These are phyloP conservation scores for Leuciscus waleckii DNA, from an alignment of 2,797 vertebrate species.

Conservation along the genomic window DNA sequence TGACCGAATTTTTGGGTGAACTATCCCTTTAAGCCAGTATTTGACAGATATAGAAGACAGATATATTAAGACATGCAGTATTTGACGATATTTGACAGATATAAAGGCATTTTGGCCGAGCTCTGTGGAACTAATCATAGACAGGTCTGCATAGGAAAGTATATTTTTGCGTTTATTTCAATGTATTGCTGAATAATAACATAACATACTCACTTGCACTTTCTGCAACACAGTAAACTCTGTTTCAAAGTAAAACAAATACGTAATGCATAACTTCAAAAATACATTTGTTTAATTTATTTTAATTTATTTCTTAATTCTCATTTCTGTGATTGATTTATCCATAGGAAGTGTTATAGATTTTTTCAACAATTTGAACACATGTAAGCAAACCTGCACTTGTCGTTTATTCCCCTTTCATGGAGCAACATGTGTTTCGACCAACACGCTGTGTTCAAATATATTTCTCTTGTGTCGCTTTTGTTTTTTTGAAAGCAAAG, in stretches of 20 bases:
- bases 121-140: background rate
- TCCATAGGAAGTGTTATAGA: background rate
- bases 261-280: background rate
- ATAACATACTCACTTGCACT: background rate
- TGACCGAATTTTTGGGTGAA: background rate
- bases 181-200: background rate
- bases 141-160: no score
- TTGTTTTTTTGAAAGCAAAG: slow-evolving; percentile 28
- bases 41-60: no score
- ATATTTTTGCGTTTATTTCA: no score
- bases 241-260: background rate
- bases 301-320: background rate
- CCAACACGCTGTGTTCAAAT: slow-evolving; percentile 1
- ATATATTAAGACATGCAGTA: background rate
- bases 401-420: slow-evolving; percentile 9
- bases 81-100: background rate
- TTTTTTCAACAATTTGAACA: background rate
- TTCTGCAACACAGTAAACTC: background rate
- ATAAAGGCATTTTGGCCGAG: background rate
- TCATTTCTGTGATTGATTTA: background rate
- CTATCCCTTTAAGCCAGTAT: background rate
- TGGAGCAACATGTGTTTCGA: slow-evolving; percentile 4
- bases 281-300: background rate
- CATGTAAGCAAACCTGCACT: slow-evolving; percentile 1
- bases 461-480: slow-evolving; percentile 1